phyloP scores from a whole-genome alignment of 2,797 vertebrate species.

The Lemur catta region DNA sequence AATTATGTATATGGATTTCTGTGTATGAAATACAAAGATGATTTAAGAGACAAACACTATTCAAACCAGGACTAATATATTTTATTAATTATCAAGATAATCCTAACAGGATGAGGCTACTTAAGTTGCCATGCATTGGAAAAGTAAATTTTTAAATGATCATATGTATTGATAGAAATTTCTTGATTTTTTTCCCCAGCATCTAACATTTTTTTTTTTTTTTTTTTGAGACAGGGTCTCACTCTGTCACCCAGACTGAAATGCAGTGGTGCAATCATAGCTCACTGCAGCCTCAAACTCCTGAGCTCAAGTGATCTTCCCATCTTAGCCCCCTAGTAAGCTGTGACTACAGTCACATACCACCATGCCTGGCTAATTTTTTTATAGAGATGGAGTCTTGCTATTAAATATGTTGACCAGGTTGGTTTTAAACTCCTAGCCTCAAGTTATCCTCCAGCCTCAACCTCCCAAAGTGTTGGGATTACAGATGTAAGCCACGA shows the following conservation, averaged over 20 bases:
- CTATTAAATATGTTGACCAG: neutral
- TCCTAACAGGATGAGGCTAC: neutral
- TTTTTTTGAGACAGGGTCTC: neutral
- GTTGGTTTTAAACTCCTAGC: neutral
- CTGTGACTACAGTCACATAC: neutral
- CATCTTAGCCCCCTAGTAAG: neutral
- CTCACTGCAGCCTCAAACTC: neutral
- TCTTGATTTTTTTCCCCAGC: neutral
- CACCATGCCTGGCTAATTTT: neutral
- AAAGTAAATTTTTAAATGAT: conserved; percentile 26
- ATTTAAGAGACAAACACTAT: neutral
- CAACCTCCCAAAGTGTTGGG: neutral
- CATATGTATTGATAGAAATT: neutral
- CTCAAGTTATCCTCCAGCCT: no score
- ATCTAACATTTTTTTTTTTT: neutral
- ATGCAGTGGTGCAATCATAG: neutral
- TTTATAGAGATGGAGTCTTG: neutral
- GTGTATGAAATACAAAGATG: neutral
- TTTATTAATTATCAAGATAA: conserved; percentile 36
- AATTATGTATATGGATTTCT: neutral
- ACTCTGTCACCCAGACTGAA: neutral
- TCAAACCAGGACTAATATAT: neutral
- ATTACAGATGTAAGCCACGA: neutral
- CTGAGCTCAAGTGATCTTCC: neutral
- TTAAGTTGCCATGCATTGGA: neutral